Conservation (phyloP, 2,113 vertebrate species). For the Apistogramma diplotaenia region DNA sequence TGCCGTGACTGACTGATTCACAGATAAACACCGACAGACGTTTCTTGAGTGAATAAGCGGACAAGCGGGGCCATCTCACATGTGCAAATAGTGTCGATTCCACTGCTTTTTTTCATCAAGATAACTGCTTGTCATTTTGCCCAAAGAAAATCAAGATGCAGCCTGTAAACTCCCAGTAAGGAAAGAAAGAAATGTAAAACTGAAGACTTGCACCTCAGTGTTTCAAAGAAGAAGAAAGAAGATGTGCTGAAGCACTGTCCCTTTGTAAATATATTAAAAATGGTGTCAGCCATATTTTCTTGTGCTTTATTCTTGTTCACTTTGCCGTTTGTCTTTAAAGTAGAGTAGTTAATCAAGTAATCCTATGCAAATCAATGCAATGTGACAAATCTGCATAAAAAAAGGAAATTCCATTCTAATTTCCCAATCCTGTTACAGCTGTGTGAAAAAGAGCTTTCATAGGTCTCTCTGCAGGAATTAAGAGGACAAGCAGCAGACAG, state of each 20-base stretch:
- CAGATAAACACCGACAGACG: not conserved
- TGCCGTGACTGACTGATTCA: conserved; percentile 16
- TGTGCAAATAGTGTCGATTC: not conserved
- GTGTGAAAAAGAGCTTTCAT: not conserved
- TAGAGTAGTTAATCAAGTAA: not conserved
- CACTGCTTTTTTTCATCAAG: not conserved
- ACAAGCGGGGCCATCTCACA: not conserved
- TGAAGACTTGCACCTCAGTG: not conserved
- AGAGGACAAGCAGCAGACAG: not conserved
- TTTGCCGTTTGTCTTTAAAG: not conserved
- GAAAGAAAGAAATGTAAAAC: not conserved
- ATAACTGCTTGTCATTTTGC: not conserved
- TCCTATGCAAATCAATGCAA: not conserved
- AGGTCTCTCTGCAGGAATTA: not conserved
- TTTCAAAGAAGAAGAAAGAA: not conserved
- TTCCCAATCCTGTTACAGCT: not conserved
- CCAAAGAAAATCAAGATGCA: not conserved
- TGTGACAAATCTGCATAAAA: not conserved
- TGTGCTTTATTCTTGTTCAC: not conserved
- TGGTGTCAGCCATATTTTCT: not conserved
- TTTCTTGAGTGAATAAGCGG: not conserved
- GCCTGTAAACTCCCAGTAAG: not conserved
- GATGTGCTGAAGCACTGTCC: not conserved
- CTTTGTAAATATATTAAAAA: not conserved
- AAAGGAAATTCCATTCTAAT: not conserved